Percentiles rank a stretch among this genome's conserved stretches.
Evolutionary conservation across 37 sponge, comb jelly and placozoan species (phyloP).

Genomic region (Haliclona indistincta): DNA sequence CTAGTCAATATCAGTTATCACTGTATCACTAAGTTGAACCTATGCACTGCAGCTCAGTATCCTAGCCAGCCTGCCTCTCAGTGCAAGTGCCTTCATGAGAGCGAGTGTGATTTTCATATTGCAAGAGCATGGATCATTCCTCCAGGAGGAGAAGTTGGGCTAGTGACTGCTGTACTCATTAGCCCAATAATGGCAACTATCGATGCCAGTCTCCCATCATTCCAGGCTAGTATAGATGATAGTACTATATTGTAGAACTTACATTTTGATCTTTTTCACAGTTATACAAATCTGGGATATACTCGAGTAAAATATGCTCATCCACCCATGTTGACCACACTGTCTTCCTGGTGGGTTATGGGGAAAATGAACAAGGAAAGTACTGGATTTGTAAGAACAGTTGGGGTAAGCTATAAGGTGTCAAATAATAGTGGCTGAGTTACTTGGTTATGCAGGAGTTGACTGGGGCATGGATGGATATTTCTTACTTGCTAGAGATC

Average conservation of each 20-base stretch:
- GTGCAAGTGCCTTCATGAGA: constrained; percentile 26
- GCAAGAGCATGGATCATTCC: constrained; percentile 18
- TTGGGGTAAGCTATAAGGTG: constrained; percentile 12
- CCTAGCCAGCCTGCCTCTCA: not conserved
- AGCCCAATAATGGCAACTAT: constrained; percentile 50
- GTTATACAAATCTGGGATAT: constrained; percentile 26
- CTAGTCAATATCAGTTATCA: no score
- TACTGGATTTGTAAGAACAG: constrained; percentile 55
- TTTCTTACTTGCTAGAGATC: constrained; percentile 43
- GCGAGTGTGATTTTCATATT: constrained; percentile 4
- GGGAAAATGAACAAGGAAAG: constrained; percentile 1
- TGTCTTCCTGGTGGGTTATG: constrained; percentile 40
- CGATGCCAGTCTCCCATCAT: constrained; percentile 45
- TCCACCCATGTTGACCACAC: constrained; percentile 16
- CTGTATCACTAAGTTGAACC: no score
- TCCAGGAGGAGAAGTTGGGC: constrained; percentile 50
- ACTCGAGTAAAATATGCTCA: constrained; percentile 4
- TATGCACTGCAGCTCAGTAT: not conserved
- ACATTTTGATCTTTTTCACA: not conserved
- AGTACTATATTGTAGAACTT: not conserved
- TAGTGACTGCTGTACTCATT: constrained; percentile 44
- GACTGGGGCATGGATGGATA: constrained; percentile 69
- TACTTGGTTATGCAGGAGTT: constrained; percentile 28
- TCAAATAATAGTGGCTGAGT: not conserved
- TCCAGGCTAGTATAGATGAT: constrained; percentile 16